Evolutionary conservation across 1,140 invertebrate genomes (phyloP).

Genomic region (Notospermus geniculatus): DNA sequence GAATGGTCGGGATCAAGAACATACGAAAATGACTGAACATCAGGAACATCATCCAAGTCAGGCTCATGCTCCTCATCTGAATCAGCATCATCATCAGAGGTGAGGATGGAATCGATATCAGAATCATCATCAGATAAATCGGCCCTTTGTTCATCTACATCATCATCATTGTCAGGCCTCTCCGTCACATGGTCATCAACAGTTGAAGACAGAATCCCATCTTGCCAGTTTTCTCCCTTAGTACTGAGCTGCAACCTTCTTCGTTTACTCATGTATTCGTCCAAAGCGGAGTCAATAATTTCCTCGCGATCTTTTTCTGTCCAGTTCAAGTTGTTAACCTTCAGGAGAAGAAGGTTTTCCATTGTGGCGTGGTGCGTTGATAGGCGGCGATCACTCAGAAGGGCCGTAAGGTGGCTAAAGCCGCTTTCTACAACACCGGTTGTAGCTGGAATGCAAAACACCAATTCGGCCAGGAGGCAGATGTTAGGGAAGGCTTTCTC

Average conservation of each 20-base stretch:
- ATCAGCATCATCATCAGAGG: no score
- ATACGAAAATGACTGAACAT: no score
- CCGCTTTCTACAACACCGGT: not conserved
- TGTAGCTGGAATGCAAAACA: not conserved
- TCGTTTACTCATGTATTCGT: not conserved
- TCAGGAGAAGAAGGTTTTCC: not conserved
- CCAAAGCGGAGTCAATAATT: not conserved
- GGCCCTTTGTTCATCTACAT: no score
- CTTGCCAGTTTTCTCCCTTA: no score
- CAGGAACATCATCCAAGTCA: no score
- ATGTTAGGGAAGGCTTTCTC: not conserved
- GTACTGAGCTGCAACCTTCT: not conserved
- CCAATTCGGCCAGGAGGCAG: not conserved
- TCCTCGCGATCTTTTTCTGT: not conserved
- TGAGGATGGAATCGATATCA: no score
- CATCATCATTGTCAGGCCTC: no score
- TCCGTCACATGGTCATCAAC: no score
- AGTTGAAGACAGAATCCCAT: no score
- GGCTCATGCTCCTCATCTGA: no score
- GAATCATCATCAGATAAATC: no score
- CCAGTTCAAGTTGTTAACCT: not conserved
- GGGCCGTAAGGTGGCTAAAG: not conserved
- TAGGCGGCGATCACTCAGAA: not conserved
- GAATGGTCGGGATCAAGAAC: no score
- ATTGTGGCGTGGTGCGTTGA: not conserved